Evolutionary conservation across 2,113 vertebrate species (phyloP), one percentile per base, ranked within the genome.

Genomic region (Piliocolobus tephrosceles): DNA sequence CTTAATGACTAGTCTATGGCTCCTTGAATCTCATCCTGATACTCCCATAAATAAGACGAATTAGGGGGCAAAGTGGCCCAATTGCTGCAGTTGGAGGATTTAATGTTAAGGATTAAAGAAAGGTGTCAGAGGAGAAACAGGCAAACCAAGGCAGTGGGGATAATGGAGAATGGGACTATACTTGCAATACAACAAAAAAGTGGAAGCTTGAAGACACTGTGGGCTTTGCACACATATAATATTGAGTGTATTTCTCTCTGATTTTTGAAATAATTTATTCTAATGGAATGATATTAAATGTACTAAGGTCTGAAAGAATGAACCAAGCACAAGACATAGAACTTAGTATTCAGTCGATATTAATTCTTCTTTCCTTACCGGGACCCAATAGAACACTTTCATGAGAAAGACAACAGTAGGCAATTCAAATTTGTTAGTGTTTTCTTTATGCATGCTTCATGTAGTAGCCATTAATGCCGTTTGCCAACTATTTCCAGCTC

Each of bases 321-420:
- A 90, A 88, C 5, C 6, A 90, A 94, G 30, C 61, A 86, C 40
- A 93, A 90, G 23, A 30, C 23, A 61, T 70, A 84, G 20, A 5
- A 87, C 4, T 55, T 45, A 72, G 6, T 66, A 93, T 68, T 96
- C n/a, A 78, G 20, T 75, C 91, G 84, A 52, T 95, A 90, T 87
- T 47, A 93, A 86, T 90, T 40, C 50, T 72, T 10, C 13, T 92
- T 9, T 88, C 27, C 57, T 93, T 91, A 47, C 14, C 45, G 64
- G n/a, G 20, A 52, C 25, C 2, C 0, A 89, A 85, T 61, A 86
- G 91, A 80, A 81, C 47, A 72, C 22, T 88, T 90, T 61, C 9
- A 90, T 94, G 82, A 88, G 89, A 96, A 96, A 81, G 79, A 40
- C 20, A 88, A 38, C 43, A 40, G n/a, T 88, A 84, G 32, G 11